A percentile compares a stretch with the other conserved stretches of the same genome.
These are phyloP conservation scores for Peromyscus aztecus DNA, from an alignment of 2,797 vertebrate genomes.

Conservation along the genomic window DNA sequence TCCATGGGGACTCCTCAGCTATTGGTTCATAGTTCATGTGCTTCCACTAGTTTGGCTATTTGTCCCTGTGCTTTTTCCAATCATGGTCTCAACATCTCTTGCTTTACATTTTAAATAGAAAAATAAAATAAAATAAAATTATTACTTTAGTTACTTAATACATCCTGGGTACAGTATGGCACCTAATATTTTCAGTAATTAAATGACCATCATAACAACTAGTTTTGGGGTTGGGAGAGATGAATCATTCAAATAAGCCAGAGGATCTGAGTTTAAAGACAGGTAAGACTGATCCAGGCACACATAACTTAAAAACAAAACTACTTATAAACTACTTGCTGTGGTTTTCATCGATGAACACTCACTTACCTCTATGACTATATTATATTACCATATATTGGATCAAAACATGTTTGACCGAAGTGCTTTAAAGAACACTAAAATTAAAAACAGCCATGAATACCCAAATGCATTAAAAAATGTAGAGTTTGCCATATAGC, in stretches of 20 bases:
- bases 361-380: neutral
- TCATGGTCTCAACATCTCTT: too few relatives aligned
- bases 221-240: neutral
- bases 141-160: neutral
- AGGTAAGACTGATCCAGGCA: neutral
- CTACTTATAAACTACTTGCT: neutral
- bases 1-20: too few relatives aligned
- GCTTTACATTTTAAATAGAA: conserved; percentile 39
- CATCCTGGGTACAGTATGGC: neutral
- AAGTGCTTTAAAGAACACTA: neutral
- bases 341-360: conserved; percentile 10
- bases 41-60: too few relatives aligned
- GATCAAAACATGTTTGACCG: conserved; percentile 42
- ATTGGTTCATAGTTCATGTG: too few relatives aligned
- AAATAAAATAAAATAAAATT: neutral
- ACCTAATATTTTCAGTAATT: conserved; percentile 18
- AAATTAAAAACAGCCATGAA: conserved; percentile 4
- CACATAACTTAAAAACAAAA: neutral
- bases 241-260: neutral
- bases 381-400: neutral
- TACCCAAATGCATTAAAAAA: conserved; percentile 36
- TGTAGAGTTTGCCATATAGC: neutral
- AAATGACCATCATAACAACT: neutral
- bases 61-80: too few relatives aligned
- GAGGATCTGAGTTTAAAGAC: neutral